phyloP scores from a whole-genome alignment of 53 echinoderm and acorn worm species.

The Henricia sp. region DNA sequence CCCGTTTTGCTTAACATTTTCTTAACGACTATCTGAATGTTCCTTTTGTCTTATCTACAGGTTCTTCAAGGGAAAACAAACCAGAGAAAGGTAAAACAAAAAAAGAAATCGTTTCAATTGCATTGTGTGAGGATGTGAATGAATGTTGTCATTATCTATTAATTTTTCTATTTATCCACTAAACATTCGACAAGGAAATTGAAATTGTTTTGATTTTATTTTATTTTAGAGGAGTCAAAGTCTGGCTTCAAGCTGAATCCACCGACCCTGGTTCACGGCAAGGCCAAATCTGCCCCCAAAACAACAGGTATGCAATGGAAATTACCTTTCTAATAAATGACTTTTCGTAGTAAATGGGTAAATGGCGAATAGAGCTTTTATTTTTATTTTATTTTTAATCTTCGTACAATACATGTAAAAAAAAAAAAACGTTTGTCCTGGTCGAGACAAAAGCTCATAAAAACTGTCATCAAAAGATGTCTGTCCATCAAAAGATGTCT shows the following conservation, averaged over 20 bases:
- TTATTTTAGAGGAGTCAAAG: slow-evolving; percentile 45
- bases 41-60: not conserved
- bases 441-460: too few species aligned
- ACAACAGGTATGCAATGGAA: slow-evolving; percentile 24
- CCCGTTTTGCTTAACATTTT: too few species aligned
- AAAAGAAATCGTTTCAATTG: too few species aligned
- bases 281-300: slow-evolving; percentile 81
- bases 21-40: too few species aligned
- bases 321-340: not conserved
- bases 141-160: not conserved
- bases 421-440: too few species aligned
- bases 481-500: too few species aligned
- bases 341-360: not conserved
- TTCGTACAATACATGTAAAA: too few species aligned
- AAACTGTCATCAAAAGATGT: too few species aligned
- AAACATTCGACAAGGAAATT: too few species aligned
- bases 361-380: not conserved
- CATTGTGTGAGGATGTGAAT: too few species aligned
- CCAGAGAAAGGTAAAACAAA: slow-evolving; percentile 49
- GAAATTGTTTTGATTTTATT: too few species aligned
- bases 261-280: slow-evolving; percentile 80
- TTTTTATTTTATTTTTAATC: not conserved
- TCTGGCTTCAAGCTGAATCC: slow-evolving; percentile 74
- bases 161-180: not conserved
- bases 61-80: slow-evolving; percentile 28